Conservation (phyloP, 2,888 invertebrate species). For the Escarpia spicata region DNA sequence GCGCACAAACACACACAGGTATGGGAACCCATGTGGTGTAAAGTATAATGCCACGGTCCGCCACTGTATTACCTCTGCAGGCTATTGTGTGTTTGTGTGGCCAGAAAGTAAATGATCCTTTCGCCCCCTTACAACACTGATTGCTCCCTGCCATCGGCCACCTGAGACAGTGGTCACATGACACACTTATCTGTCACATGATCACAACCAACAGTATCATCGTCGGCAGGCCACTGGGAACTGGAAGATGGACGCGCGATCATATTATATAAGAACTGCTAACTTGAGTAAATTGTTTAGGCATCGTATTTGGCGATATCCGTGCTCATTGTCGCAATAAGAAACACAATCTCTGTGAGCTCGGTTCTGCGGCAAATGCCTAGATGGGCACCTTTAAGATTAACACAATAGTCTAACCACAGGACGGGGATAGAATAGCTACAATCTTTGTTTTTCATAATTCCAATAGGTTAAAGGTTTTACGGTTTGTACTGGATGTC, state of each 20-base stretch:
- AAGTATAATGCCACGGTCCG: background rate
- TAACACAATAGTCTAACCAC: too few relatives aligned
- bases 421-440: too few relatives aligned
- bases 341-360: background rate
- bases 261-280: background rate
- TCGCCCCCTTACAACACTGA: background rate
- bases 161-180: background rate
- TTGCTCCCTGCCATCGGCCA: conserved; percentile 7
- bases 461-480: too few relatives aligned
- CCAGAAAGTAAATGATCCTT: background rate
- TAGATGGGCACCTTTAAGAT: background rate
- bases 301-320: background rate
- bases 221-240: background rate
- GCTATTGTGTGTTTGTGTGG: conserved; percentile 10
- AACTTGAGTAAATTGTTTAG: background rate
- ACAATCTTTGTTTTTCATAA: too few relatives aligned
- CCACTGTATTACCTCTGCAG: background rate
- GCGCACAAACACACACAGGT: background rate
- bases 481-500: too few relatives aligned
- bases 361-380: background rate
- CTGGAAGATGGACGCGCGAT: background rate
- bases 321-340: background rate
- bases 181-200: background rate
- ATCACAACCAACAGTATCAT: conserved; percentile 16
- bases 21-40: background rate